Percentiles rank a stretch among this genome's conserved stretches.
Evolutionary conservation across 2,113 vertebrate genomes (phyloP).

Genomic region (Rissa tridactyla): DNA sequence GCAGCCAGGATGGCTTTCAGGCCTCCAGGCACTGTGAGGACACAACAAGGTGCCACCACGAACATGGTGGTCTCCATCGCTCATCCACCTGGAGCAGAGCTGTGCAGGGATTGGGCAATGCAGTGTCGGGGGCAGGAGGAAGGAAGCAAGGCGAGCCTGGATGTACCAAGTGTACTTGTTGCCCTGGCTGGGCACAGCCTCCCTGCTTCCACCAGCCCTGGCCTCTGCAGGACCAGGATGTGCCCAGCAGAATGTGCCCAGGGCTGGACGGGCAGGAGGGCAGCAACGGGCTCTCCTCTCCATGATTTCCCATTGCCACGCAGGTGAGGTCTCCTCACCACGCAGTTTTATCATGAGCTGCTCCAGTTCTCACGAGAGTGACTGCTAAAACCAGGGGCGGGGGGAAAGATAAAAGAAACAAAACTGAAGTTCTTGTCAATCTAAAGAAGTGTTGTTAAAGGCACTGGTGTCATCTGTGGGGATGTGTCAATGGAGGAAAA

Average conservation of each 20-base stretch:
- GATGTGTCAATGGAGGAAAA: neutral
- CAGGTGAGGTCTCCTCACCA: neutral
- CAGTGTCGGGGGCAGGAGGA: neutral
- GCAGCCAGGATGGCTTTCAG: neutral
- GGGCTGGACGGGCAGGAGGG: neutral
- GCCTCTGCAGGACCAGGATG: neutral
- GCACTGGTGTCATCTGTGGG: neutral
- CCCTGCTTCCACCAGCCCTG: neutral
- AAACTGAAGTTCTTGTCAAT: neutral
- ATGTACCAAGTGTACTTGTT: neutral
- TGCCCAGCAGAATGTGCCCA: neutral
- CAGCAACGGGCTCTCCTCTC: neutral
- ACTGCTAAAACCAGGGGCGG: neutral
- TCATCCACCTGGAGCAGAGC: neutral
- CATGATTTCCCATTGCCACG: neutral
- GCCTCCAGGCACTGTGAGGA: neutral
- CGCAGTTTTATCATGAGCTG: conserved; percentile 14
- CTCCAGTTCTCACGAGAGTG: conserved; percentile 32
- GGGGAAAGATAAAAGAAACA: neutral
- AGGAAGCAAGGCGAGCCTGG: neutral
- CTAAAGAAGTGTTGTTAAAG: neutral
- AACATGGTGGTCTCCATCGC: neutral
- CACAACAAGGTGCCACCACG: neutral
- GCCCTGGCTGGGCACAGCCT: neutral
- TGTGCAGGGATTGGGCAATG: neutral